Evolutionary conservation across 2,888 invertebrate genomes (phyloP).

Genomic region (Thecophora atra): DNA sequence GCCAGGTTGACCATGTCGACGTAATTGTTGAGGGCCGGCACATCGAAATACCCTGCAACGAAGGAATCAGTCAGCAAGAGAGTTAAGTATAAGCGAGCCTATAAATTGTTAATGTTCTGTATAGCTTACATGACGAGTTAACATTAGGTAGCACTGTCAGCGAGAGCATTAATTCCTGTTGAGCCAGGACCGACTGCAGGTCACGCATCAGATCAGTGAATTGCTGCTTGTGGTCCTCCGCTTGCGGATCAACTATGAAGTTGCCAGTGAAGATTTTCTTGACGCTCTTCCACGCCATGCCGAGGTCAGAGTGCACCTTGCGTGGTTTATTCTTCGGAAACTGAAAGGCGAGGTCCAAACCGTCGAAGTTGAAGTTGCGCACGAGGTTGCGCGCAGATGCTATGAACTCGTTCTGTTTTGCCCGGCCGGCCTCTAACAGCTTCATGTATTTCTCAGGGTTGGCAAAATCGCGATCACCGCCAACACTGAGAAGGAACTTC

Average conservation of each 20-base stretch:
- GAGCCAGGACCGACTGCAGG: slow-evolving; percentile 74
- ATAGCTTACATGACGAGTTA: slow-evolving; percentile 74
- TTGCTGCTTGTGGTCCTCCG: slow-evolving; percentile 80
- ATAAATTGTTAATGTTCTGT: too few relatives aligned
- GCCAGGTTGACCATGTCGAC: slow-evolving; percentile 82
- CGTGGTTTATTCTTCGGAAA: slow-evolving; percentile 82
- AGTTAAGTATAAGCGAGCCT: neutral
- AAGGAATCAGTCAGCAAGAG: neutral
- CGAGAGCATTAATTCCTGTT: slow-evolving; percentile 74
- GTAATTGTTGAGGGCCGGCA: slow-evolving; percentile 75
- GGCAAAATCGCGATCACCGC: slow-evolving; percentile 77
- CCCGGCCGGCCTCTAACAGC: slow-evolving; percentile 75
- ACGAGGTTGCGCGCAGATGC: slow-evolving; percentile 77
- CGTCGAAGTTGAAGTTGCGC: slow-evolving; percentile 84
- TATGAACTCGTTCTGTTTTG: slow-evolving; percentile 75
- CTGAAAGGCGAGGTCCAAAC: slow-evolving; percentile 87
- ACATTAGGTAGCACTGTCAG: slow-evolving; percentile 81
- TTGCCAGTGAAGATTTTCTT: slow-evolving; percentile 80
- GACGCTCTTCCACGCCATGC: slow-evolving; percentile 77
- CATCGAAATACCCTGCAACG: slow-evolving; percentile 77
- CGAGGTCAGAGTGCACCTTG: slow-evolving; percentile 74
- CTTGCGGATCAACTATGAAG: slow-evolving; percentile 77
- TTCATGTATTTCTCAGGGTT: slow-evolving; percentile 76
- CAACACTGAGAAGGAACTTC: slow-evolving; percentile 79
- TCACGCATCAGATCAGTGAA: slow-evolving; percentile 80